A percentile compares a stretch with the other conserved stretches of the same genome.
Conservation (phyloP, 2,888 invertebrate genomes). For the Tethea ocularis region DNA sequence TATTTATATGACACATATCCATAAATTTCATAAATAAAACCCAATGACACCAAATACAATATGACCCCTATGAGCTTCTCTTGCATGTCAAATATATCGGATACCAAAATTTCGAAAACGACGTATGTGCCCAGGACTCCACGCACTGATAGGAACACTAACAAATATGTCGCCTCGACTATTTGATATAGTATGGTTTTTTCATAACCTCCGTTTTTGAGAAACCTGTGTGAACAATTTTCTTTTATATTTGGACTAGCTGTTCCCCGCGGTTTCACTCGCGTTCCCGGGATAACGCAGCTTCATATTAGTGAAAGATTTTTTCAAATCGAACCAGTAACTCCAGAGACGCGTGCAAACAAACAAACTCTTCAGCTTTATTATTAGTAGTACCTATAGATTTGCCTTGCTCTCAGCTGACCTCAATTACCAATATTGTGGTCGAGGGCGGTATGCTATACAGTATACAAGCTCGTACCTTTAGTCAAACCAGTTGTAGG, state of each 20-base stretch:
- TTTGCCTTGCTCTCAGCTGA: no score
- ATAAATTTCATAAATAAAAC: slow-evolving; percentile 71
- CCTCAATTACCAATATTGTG: no score
- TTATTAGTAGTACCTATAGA: no score
- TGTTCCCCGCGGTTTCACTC: no score
- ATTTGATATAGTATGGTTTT: slow-evolving; percentile 65
- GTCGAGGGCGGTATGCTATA: no score
- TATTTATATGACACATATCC: slow-evolving; percentile 72
- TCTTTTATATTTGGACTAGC: not conserved
- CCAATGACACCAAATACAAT: slow-evolving; percentile 71
- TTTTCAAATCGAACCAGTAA: no score
- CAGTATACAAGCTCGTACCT: no score
- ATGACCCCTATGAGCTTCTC: slow-evolving; percentile 64
- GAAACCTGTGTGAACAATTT: slow-evolving; percentile 63
- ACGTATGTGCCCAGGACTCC: slow-evolving; percentile 80
- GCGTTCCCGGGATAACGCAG: no score
- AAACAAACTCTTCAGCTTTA: no score
- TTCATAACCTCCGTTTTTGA: slow-evolving; percentile 77
- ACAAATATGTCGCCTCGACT: slow-evolving; percentile 79
- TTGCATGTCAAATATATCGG: slow-evolving; percentile 66
- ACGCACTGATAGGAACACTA: slow-evolving; percentile 75
- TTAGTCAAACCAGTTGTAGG: no score
- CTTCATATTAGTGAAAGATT: no score
- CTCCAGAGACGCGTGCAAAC: no score
- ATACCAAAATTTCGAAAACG: slow-evolving; percentile 63